phyloP scores from a whole-genome alignment of 2,113 vertebrate genomes.

The Narcine bancroftii region DNA sequence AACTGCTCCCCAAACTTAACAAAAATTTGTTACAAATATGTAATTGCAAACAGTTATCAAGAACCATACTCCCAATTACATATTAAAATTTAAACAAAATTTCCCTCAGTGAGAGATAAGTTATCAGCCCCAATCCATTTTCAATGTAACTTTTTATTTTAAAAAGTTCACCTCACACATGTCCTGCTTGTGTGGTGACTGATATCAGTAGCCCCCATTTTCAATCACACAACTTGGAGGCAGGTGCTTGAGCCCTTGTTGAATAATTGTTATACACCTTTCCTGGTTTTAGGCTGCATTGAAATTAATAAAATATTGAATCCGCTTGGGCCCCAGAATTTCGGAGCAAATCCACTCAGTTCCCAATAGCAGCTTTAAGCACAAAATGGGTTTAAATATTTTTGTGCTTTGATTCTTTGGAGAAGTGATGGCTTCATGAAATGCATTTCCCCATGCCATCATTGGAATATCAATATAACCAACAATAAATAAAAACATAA shows the following conservation, averaged over 20 bases:
- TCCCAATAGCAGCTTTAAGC: not conserved
- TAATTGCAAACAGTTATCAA: not conserved
- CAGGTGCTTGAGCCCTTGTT: not conserved
- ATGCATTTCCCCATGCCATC: not conserved
- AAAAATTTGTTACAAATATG: not conserved
- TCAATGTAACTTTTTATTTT: not conserved
- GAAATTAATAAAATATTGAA: not conserved
- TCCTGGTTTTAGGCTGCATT: not conserved
- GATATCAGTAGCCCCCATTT: not conserved
- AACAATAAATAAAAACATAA: not conserved
- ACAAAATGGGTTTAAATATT: not conserved
- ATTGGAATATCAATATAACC: not conserved
- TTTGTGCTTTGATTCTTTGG: not conserved
- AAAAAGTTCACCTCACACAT: not conserved
- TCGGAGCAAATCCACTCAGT: not conserved
- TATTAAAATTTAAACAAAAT: not conserved
- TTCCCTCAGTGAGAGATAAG: not conserved
- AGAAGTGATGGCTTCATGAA: not conserved
- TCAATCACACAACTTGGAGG: not conserved
- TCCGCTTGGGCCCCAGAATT: not conserved
- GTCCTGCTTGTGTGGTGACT: not conserved
- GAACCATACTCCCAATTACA: not conserved
- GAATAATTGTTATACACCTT: not conserved
- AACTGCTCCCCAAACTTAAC: not conserved
- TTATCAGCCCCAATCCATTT: not conserved